Evolutionary conservation across 2,113 vertebrate species (phyloP).

Genomic region (Acanthochromis polyacanthus): DNA sequence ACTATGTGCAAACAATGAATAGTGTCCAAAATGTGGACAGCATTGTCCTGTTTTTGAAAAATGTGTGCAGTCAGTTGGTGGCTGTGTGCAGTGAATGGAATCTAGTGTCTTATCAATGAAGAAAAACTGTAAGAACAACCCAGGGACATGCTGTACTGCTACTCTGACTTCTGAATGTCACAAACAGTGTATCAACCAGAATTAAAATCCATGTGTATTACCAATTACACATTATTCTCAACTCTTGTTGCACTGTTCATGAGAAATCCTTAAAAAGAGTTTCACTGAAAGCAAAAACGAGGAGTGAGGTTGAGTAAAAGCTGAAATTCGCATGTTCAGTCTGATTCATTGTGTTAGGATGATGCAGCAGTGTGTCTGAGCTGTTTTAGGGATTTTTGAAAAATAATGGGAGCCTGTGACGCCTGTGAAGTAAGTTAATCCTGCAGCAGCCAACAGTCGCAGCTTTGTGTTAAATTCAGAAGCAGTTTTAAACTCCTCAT

Average conservation of each 20-base stretch:
- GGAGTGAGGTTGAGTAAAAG: not conserved
- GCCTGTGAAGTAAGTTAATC: slow-evolving; percentile 43
- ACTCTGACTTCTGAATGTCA: no score
- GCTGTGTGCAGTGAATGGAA: no score
- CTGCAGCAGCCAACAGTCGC: slow-evolving; percentile 29
- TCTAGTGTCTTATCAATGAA: no score
- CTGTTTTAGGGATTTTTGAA: slow-evolving; percentile 29
- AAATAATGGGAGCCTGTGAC: slow-evolving; percentile 31
- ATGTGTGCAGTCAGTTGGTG: no score
- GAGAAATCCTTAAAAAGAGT: not conserved
- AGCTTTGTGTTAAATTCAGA: slow-evolving; percentile 24
- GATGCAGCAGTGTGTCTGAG: not conserved
- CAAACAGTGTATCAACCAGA: not conserved
- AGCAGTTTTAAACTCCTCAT: slow-evolving; percentile 10
- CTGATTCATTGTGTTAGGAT: slow-evolving; percentile 15
- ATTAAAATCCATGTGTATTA: not conserved
- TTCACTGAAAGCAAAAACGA: not conserved
- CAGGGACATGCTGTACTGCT: not conserved
- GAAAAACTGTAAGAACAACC: slow-evolving; percentile 4
- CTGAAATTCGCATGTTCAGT: not conserved
- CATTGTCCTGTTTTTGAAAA: no score
- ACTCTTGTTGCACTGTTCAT: not conserved
- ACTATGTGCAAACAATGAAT: no score
- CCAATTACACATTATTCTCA: not conserved
- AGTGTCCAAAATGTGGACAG: no score